Base-by-base conservation (phyloP, 2,888 invertebrate species). In the Drosophila quinaria region DNA sequence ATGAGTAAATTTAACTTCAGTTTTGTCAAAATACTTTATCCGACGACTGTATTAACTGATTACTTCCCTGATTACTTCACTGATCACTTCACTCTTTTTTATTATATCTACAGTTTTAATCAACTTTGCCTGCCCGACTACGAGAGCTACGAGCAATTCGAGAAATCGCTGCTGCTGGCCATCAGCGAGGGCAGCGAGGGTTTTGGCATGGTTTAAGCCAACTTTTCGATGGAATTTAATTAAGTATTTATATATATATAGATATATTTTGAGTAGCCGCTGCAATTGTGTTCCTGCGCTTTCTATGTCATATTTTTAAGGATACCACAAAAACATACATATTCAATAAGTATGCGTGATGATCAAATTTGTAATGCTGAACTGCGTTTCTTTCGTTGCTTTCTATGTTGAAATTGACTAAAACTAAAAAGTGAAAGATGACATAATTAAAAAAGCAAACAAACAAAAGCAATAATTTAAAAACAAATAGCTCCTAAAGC, bases 111-210 rank as follows among this genome's bases (percentile, higher is more conserved):
- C 55, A 97, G 97, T 94, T 98, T 98, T 94, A 98, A 98, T 94
- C 98, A 98, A 94, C 95, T 98, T 71, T 98, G 98, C 93, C 94
- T 98, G 90, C 98, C 98, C 22, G 98, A 98, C 93, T 98, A 98
- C 93, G 98, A 98, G 93, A 95, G 95, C 87, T 98, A 98, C 93
- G 98, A 98, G 92, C 97, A 97, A 88, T 97, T 98, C 80, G 98
- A 98, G 91, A 96, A 96, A 91, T 96, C 97, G 44, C 94, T 98
- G 63, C 94, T 98, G 13, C 94, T 98, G 92, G 98, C 98, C 79
- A 97, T 98, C 92, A 98, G 97, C 93, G 98, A 98, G 94, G 98
- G 98, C 46, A 97, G 96, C 37, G 98, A 98, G 94, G 98, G 98
- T 11, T 98, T 98, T 93, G 97, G 97, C 64, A 92, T 93, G 92